Conservation (phyloP, 2,797 vertebrate species). For the Semaprochilodus insignis region DNA sequence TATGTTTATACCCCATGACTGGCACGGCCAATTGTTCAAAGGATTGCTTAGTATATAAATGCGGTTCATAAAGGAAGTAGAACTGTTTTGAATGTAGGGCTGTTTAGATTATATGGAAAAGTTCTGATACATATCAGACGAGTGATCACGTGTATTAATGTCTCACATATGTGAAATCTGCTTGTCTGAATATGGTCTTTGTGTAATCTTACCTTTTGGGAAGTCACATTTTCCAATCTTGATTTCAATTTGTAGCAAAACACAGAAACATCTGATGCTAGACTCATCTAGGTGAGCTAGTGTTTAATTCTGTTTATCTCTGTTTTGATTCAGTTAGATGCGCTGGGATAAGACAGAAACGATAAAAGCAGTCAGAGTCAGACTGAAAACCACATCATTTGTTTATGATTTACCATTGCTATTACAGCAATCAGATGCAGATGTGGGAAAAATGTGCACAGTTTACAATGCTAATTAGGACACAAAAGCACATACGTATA, state of each 20-base stretch:
- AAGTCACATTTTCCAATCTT: constrained; percentile 4
- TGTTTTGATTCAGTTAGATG: neutral
- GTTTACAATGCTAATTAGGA: neutral
- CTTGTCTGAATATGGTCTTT: neutral
- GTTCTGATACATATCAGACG: constrained; percentile 1
- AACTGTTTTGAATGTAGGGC: neutral
- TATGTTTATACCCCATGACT: neutral
- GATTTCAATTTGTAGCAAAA: neutral
- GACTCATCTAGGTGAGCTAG: constrained; percentile 4
- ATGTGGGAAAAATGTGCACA: neutral
- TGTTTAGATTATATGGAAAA: constrained; percentile 6
- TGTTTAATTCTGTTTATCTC: neutral
- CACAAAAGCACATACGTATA: neutral
- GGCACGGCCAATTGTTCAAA: neutral
- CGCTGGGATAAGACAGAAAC: neutral
- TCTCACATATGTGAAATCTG: constrained; percentile 23
- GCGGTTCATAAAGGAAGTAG: neutral
- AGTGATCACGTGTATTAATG: constrained; percentile 4
- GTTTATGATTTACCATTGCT: neutral
- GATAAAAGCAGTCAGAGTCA: neutral
- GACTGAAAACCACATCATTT: neutral
- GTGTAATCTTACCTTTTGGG: constrained; percentile 2
- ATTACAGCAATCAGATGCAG: neutral
- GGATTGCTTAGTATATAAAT: neutral
- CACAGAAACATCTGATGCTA: neutral